phyloP scores from a whole-genome alignment of 1,140 invertebrate genomes.

The Rhagoletis zephyria region DNA sequence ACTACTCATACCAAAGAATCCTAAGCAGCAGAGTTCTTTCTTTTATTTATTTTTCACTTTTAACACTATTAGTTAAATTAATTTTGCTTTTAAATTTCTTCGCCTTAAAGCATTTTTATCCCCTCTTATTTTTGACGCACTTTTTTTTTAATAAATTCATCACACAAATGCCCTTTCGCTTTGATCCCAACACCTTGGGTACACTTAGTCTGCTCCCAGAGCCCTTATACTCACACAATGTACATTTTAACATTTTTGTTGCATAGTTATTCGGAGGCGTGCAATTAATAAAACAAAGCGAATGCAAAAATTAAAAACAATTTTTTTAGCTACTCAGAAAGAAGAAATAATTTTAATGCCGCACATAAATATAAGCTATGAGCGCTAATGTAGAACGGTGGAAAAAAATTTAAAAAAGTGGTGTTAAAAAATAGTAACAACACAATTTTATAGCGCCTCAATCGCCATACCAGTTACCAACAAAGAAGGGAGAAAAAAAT shows the following conservation, averaged over 20 bases:
- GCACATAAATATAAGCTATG: slow-evolving; percentile 28
- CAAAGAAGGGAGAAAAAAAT: background rate
- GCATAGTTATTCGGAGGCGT: background rate
- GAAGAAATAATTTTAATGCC: slow-evolving; percentile 27
- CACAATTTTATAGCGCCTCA: background rate
- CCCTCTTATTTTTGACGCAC: no score
- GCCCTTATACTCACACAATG: background rate
- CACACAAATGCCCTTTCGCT: background rate
- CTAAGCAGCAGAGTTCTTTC: no score
- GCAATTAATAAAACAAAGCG: slow-evolving; percentile 45
- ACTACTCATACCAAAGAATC: no score
- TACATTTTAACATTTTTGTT: background rate
- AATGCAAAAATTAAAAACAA: slow-evolving; percentile 11
- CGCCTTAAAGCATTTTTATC: background rate
- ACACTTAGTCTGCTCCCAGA: background rate
- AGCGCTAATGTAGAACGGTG: background rate
- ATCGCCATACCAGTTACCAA: background rate
- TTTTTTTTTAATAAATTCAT: no score
- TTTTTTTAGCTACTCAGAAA: background rate
- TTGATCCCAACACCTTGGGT: background rate
- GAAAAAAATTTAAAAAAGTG: background rate
- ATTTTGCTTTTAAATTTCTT: background rate
- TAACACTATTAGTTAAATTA: no score
- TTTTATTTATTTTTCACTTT: no score
- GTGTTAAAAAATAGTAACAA: slow-evolving; percentile 29